Evolutionary conservation across 2,113 vertebrate genomes (phyloP), one percentile per base, ranked within the genome.

Genomic region (Rhea pennata): DNA sequence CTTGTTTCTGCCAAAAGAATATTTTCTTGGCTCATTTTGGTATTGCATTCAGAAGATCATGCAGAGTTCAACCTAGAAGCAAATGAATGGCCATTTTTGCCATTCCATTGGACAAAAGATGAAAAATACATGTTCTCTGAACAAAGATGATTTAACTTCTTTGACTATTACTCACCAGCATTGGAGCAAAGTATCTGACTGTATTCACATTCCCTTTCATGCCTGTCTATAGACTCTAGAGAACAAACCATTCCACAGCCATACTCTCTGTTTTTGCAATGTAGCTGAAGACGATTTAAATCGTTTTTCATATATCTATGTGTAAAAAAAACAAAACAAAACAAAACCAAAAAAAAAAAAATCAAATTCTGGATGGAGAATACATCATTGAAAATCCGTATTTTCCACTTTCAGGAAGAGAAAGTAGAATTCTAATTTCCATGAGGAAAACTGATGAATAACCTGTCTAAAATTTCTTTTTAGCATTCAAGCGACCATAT

Each of bases 251-350:
- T 98, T 91, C 98, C 98, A 96, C 99, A 99, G 29, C 99, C 99
- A 79, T 97, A 97, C 4, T 96, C 97, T 73, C 97, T 97, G 86
- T 99, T 99, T 96, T 97, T 98, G 90, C 98, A 99, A 16, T 98
- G 98, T 9, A 99, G 97, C 97, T 99, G 99, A 89, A 99, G 98
- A 42, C 98, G 97, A 83, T 97, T 98, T 95, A 99, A 98, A 96
- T 99, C 98, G 85, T 99, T 99, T 75, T 98, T 97, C 99, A 99
- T 99, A 27, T 99, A 99, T 71, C 99, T 99, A 70, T 1, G 10
- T 22, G 53, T 5, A 94, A 61, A 88, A 76, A 90, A 67, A 81
- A 85, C 15, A 77, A 8, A 12, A 66, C 64, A 20, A 24, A 29
- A 56, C 36, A 36, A 36, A 36, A 36, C 36, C 36, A 29, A 27